Conservation (phyloP, 2,888 invertebrate genomes). For the Liodrosophila aerea region DNA sequence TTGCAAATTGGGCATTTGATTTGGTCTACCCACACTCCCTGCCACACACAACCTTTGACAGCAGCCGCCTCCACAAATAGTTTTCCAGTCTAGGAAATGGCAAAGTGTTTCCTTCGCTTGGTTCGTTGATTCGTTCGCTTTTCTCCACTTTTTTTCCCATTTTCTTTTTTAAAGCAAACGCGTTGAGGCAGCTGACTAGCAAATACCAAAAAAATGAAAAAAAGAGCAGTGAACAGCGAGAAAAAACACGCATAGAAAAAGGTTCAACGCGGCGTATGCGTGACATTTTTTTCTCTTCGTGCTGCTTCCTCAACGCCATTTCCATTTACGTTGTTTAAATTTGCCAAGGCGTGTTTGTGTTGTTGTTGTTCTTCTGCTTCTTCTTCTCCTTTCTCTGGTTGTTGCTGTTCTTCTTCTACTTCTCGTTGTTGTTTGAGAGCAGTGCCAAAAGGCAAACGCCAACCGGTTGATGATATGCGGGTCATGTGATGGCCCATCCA, state of each 20-base stretch:
- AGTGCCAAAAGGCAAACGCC: constrained; percentile 75
- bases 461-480: constrained; percentile 65
- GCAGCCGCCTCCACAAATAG: constrained; percentile 47
- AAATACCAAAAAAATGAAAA: constrained; percentile 11
- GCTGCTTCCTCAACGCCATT: constrained; percentile 49
- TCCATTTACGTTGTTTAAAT: constrained; percentile 75
- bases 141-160: constrained; percentile 6
- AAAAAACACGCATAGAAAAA: constrained; percentile 36
- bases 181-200: constrained; percentile 21
- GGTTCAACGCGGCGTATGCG: constrained; percentile 65
- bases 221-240: background rate
- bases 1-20: constrained; percentile 75
- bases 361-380: constrained; percentile 17
- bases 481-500: constrained; percentile 63
- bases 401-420: constrained; percentile 17
- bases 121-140: constrained; percentile 19
- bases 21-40: constrained; percentile 53
- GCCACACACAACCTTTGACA: constrained; percentile 52
- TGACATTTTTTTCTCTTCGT: constrained; percentile 44
- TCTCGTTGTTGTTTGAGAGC: constrained; percentile 23
- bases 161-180: constrained; percentile 11
- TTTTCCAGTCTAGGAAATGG: constrained; percentile 36
- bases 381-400: constrained; percentile 14
- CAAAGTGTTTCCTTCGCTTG: constrained; percentile 19
- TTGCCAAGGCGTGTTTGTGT: constrained; percentile 44